Evolutionary conservation across 1,140 invertebrate species (phyloP).

Genomic region (Platyura marginata): DNA sequence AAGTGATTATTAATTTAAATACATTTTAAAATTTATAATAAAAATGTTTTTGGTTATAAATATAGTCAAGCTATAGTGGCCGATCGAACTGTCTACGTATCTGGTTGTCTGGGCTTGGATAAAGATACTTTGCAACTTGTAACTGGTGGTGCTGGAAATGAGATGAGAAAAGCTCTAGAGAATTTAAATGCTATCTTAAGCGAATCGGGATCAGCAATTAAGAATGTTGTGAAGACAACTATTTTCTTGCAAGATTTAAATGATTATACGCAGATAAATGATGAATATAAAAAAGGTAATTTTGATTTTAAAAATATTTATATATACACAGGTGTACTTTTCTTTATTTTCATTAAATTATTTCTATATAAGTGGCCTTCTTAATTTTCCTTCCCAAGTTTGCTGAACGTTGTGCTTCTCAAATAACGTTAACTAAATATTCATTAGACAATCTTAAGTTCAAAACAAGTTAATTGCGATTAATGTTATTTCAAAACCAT

Average conservation of each 20-base stretch:
- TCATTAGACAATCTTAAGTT: too few species aligned
- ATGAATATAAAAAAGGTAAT: conserved; percentile 75
- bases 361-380: too few species aligned
- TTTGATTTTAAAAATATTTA: too few species aligned
- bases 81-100: conserved; percentile 67
- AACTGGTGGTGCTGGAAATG: conserved; percentile 44
- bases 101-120: conserved; percentile 66
- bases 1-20: neutral
- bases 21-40: neutral
- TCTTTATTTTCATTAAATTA: too few species aligned
- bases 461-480: too few species aligned
- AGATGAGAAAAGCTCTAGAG: conserved; percentile 54
- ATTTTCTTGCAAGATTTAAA: conserved; percentile 64
- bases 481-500: too few species aligned
- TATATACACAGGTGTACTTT: too few species aligned
- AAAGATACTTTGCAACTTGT: conserved; percentile 46
- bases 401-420: too few species aligned
- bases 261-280: conserved; percentile 62
- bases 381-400: too few species aligned
- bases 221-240: conserved; percentile 70
- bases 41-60: neutral
- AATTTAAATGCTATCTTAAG: conserved; percentile 60
- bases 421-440: too few species aligned
- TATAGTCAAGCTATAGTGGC: conserved; percentile 63
- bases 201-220: conserved; percentile 46